These are phyloP conservation scores for Ibidorhyncha struthersii DNA, from an alignment of 2,113 vertebrate species.

Conservation along the genomic window DNA sequence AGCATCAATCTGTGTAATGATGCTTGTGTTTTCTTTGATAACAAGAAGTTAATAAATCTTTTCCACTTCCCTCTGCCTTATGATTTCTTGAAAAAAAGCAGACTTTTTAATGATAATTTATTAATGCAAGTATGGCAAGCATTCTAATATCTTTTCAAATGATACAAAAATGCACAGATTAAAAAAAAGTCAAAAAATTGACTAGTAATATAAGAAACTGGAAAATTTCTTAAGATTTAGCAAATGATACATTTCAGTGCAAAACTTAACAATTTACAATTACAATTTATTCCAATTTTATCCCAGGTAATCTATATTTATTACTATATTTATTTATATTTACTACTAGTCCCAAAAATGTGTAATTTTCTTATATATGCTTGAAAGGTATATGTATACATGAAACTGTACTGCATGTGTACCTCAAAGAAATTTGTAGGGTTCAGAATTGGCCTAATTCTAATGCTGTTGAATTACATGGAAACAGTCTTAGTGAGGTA, in stretches of 20 bases:
- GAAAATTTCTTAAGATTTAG: not conserved
- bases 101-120: not conserved
- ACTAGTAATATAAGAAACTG: not conserved
- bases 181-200: not conserved
- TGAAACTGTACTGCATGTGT: not conserved
- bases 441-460: not conserved
- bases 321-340: not conserved
- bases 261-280: not conserved
- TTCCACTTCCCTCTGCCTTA: fast-evolving
- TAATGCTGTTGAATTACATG: not conserved
- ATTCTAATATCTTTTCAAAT: not conserved
- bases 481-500: not conserved
- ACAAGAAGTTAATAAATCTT: not conserved
- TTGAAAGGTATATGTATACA: not conserved
- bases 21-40: not conserved
- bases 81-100: not conserved
- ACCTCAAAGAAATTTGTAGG: not conserved
- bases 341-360: not conserved
- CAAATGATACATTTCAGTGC: not conserved
- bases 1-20: not conserved
- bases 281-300: not conserved
- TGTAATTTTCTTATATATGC: not conserved
- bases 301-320: not conserved
- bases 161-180: not conserved
- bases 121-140: not conserved